A percentile compares a stretch with the other conserved stretches of the same genome.
phyloP scores from a whole-genome alignment of 2,797 vertebrate species.

The Lagorchestes hirsutus region DNA sequence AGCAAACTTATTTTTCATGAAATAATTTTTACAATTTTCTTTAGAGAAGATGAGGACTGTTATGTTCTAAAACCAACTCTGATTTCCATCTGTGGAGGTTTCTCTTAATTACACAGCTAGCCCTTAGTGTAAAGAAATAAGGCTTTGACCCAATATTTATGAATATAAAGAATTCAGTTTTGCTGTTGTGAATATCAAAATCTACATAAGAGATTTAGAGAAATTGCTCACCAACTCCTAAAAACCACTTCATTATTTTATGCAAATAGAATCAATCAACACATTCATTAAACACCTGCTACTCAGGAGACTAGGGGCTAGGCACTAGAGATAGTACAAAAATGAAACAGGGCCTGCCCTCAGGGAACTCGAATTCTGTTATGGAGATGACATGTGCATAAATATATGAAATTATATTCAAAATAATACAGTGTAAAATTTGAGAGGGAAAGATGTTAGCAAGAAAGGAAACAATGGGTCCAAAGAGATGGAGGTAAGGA shows the following conservation, averaged over 20 bases:
- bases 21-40: constrained; percentile 4
- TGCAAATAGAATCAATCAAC: not conserved
- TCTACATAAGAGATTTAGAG: not conserved
- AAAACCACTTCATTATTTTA: not conserved
- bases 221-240: not conserved
- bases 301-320: not conserved
- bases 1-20: not conserved
- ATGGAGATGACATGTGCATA: not conserved
- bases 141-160: not conserved
- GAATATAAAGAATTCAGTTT: not conserved
- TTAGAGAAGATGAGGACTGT: not conserved
- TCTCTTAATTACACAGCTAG: not conserved
- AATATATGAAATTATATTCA: not conserved
- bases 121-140: constrained; percentile 2
- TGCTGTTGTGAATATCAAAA: not conserved
- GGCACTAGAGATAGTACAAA: not conserved
- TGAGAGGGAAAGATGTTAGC: not conserved
- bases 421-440: not conserved
- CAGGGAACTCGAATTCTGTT: not conserved
- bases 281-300: not conserved
- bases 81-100: not conserved
- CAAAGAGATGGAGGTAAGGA: not conserved
- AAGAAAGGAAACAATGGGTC: not conserved
- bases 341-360: not conserved
- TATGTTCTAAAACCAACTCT: constrained; percentile 1